These are phyloP conservation scores for Pseudococcus viburni DNA, from an alignment of 2,888 invertebrate species.

Conservation along the genomic window DNA sequence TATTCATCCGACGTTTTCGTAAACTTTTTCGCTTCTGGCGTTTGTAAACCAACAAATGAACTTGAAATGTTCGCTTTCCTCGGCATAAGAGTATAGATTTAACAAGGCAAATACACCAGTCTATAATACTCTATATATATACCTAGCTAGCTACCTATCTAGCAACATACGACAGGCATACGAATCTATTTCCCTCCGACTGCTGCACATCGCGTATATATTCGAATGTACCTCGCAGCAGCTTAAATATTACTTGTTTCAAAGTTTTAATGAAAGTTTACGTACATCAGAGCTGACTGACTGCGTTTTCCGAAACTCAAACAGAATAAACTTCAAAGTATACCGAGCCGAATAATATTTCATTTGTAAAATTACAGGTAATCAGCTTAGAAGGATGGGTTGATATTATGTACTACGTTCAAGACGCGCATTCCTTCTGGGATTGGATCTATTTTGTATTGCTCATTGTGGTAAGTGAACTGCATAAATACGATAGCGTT, in stretches of 20 bases:
- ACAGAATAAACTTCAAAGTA: slow-evolving; percentile 8
- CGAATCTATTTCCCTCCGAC: neutral
- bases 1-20: slow-evolving; percentile 30
- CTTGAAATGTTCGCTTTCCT: slow-evolving; percentile 6
- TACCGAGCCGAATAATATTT: slow-evolving; percentile 3
- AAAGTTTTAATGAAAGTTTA: slow-evolving; percentile 50
- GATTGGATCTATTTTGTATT: slow-evolving; percentile 99
- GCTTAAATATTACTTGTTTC: slow-evolving; percentile 51
- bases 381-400: slow-evolving; percentile 99
- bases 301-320: slow-evolving; percentile 10
- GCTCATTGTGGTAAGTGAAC: slow-evolving; percentile 89
- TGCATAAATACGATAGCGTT: neutral
- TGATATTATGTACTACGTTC: slow-evolving; percentile 99
- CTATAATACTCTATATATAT: slow-evolving; percentile 7
- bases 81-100: neutral
- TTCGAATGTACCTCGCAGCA: slow-evolving; percentile 7
- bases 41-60: slow-evolving; percentile 47
- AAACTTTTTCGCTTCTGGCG: slow-evolving; percentile 37
- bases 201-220: neutral
- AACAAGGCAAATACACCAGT: slow-evolving; percentile 18
- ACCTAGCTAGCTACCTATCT: too few relatives aligned
- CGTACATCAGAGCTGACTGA: slow-evolving; percentile 32
- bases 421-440: slow-evolving; percentile 99
- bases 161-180: neutral
- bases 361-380: slow-evolving; percentile 78